These are phyloP conservation scores for Dryas iulia DNA, from an alignment of 1,140 invertebrate species.

Conservation along the genomic window DNA sequence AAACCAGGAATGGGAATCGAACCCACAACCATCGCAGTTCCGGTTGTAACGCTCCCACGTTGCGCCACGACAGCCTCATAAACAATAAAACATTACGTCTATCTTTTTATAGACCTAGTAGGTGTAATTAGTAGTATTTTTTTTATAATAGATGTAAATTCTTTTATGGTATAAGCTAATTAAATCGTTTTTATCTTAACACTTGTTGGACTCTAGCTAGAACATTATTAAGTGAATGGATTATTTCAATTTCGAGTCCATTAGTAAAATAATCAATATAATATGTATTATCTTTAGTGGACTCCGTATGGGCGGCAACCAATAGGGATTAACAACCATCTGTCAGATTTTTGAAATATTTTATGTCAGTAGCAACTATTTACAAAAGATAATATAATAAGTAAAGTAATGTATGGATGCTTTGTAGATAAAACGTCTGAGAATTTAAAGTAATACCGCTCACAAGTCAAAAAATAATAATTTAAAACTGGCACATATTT, in stretches of 20 bases:
- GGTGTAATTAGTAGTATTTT: neutral
- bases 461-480: neutral
- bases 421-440: neutral
- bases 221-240: neutral
- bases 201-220: neutral
- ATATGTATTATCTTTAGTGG: slow-evolving; percentile 28
- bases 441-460: neutral
- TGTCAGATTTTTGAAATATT: slow-evolving; percentile 22
- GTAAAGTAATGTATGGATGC: neutral
- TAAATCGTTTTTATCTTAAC: neutral
- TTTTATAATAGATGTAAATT: neutral
- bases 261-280: slow-evolving; percentile 29
- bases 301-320: slow-evolving; percentile 22
- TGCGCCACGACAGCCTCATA: too few relatives aligned
- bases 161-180: neutral
- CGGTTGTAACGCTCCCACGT: too few relatives aligned
- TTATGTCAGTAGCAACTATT: slow-evolving; percentile 12
- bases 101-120: neutral
- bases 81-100: neutral
- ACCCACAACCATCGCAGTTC: too few relatives aligned
- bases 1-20: too few relatives aligned
- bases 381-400: slow-evolving; percentile 3
- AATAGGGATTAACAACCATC: slow-evolving; percentile 28
- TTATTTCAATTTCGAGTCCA: slow-evolving; percentile 29
- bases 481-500: neutral